Base-by-base conservation (phyloP, 2,888 invertebrate genomes). In the Orthosia incerta region DNA sequence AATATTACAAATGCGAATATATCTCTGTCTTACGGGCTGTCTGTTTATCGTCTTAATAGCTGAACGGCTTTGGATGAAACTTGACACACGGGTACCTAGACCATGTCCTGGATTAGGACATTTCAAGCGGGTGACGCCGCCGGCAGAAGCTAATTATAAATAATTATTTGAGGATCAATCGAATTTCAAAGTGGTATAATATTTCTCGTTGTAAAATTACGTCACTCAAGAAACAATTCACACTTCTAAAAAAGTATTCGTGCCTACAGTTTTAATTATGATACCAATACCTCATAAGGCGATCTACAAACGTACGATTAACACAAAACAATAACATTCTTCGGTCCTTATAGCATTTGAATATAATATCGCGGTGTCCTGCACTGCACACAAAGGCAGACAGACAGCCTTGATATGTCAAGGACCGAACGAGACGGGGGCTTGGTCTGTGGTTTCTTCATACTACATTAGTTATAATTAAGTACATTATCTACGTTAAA, bases 251-350 rank as follows among this genome's bases (percentile, higher is more conserved):
- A 66, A 59, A 64, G 20, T 51, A 55, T 51, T 65, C n/a, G 15
- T 65, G 16, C 31, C n/a, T 62, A n/a, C 20, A 20, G 23, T 64
- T 67, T 57, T 66, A 62, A 62, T 66, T 50, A 66, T 45, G 62
- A 66, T 68, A 69, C 53, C 53, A 60, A 31, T 57, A 26, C 76
- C 57, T 23, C 18, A 64, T 63, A 69, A 50, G 69, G 71, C 46
- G n/a, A 56, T 20, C 51, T 66, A 66, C 74, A 73, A 73, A 70
- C 61, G 26, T 70, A 60, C 74, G 65, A 79, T 77, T 69, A 82
- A 64, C 23, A 70, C 45, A 64, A 86, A 86, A 93, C 93, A 93
- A 93, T 93, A 88, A 91, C 92, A 92, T 93, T 91, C 91, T 87
- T 88, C 59, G 61, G 71, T 78, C 92, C 93, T 89, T 91, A 89